Conservation (phyloP, 2,113 vertebrate species). For the Thamnaconus septentrionalis region DNA sequence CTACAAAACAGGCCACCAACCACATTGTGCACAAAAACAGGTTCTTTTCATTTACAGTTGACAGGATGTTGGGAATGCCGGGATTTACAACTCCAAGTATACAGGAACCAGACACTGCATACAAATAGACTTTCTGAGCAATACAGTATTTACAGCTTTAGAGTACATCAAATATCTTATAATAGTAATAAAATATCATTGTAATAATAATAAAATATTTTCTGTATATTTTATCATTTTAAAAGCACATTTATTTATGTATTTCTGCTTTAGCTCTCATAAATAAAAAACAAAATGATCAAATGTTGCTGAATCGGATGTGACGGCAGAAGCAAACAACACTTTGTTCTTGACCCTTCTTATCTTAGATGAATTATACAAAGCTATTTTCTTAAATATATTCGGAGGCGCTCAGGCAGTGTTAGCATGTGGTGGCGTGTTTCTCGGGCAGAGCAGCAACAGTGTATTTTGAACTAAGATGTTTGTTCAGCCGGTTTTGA, state of each 20-base stretch:
- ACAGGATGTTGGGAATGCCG: background rate
- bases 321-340: background rate
- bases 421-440: too few species aligned
- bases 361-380: slow-evolving; percentile 3
- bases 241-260: slow-evolving; percentile 20
- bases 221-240: slow-evolving; percentile 22
- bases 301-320: slow-evolving; percentile 13
- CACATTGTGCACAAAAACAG: background rate
- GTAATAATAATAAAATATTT: slow-evolving; percentile 43
- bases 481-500: background rate
- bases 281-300: slow-evolving; percentile 7
- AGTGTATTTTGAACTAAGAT: background rate
- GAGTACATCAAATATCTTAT: slow-evolving; percentile 25
- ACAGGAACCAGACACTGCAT: slow-evolving; percentile 13
- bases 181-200: slow-evolving; percentile 28
- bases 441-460: background rate
- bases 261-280: slow-evolving; percentile 2
- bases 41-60: background rate
- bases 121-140: slow-evolving; percentile 38
- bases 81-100: too few species aligned
- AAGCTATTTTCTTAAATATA: too few species aligned
- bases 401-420: too few species aligned
- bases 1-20: background rate
- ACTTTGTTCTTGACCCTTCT: background rate
- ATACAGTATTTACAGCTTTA: slow-evolving; percentile 60